Conservation (phyloP, 1,140 invertebrate genomes). For the Daktulosphaira vitifoliae region DNA sequence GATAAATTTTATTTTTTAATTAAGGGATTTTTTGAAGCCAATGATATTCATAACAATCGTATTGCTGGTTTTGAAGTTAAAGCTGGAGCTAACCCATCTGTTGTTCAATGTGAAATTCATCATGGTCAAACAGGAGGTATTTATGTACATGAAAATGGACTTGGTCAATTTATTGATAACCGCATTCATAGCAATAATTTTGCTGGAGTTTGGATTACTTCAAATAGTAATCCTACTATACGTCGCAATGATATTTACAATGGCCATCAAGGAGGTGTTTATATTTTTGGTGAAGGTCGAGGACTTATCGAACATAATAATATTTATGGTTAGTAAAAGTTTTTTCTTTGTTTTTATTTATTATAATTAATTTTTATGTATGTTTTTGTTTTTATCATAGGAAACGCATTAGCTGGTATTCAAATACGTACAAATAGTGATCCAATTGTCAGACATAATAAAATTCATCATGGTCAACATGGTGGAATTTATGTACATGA, state of each 20-base stretch:
- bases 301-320: conserved; percentile 98
- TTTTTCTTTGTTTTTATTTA: too few relatives aligned
- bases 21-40: conserved; percentile 94
- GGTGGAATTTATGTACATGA: conserved; percentile 98
- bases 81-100: conserved; percentile 95
- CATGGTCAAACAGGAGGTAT: conserved; percentile 98
- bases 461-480: conserved; percentile 98
- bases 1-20: conserved; percentile 38
- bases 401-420: conserved; percentile 94
- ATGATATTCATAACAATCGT: conserved; percentile 97
- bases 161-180: conserved; percentile 98
- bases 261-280: conserved; percentile 94
- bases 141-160: conserved; percentile 94
- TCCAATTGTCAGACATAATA: conserved; percentile 96
- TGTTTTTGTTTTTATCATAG: conserved; percentile 40
- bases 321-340: conserved; percentile 66
- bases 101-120: conserved; percentile 96
- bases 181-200: conserved; percentile 98
- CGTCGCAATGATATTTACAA: conserved; percentile 97
- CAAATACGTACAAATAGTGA: conserved; percentile 97
- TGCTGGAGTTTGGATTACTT: conserved; percentile 95
- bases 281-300: conserved; percentile 96
- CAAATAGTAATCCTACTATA: conserved; percentile 97
- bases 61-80: conserved; percentile 99
- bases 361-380: too few relatives aligned